Percentiles rank a stretch among this genome's conserved stretches.
These are phyloP conservation scores for Diarsia rubi DNA, from an alignment of 2,888 invertebrate species.

Conservation along the genomic window DNA sequence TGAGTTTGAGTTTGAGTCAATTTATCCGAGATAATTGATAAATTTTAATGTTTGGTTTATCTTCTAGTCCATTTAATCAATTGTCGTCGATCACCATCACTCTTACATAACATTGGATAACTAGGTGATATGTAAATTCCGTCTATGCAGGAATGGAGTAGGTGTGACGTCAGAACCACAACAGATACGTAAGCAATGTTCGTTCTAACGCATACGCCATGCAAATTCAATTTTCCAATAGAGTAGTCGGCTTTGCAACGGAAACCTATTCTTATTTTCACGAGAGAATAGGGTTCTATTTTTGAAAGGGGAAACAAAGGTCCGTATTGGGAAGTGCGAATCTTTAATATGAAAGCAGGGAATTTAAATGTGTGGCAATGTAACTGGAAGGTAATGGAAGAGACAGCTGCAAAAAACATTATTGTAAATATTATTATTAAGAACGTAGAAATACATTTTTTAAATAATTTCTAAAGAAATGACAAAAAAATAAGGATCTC, in stretches of 20 bases:
- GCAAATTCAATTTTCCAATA: slow-evolving; percentile 60
- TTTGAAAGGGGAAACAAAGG: slow-evolving; percentile 7
- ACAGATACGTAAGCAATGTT: slow-evolving; percentile 40
- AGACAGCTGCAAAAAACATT: rapidly evolving
- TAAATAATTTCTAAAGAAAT: too few relatives aligned
- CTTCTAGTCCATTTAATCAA: background rate
- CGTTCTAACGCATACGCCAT: slow-evolving; percentile 46
- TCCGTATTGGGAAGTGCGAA: background rate
- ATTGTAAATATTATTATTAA: too few relatives aligned
- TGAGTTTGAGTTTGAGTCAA: too few relatives aligned
- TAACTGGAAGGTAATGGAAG: background rate
- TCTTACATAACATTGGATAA: background rate
- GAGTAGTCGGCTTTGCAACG: slow-evolving; percentile 37
- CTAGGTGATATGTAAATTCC: background rate
- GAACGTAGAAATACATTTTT: too few relatives aligned
- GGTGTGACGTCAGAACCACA: slow-evolving; percentile 38
- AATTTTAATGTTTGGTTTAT: background rate
- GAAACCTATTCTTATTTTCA: slow-evolving; percentile 41
- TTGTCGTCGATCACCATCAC: background rate
- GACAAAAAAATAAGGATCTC: too few relatives aligned
- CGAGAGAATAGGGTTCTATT: slow-evolving; percentile 22
- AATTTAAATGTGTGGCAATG: background rate
- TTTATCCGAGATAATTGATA: background rate
- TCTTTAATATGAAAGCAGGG: background rate
- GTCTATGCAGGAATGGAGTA: background rate